phyloP scores from a whole-genome alignment of 2,888 invertebrate species.

The Apantesis nais region DNA sequence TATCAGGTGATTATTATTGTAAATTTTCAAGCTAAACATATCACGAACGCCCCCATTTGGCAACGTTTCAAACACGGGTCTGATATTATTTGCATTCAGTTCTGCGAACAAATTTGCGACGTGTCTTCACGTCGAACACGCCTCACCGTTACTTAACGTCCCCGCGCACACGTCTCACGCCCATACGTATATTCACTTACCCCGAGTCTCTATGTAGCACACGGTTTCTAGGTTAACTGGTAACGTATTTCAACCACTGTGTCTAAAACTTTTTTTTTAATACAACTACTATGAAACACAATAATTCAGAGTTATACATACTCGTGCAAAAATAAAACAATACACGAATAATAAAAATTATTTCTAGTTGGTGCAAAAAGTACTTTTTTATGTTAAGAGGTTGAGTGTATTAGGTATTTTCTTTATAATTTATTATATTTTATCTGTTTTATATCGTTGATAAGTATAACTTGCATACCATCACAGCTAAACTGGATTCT shows the following conservation, averaged over 20 bases:
- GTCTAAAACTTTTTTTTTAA: background rate
- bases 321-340: too few relatives aligned
- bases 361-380: too few relatives aligned
- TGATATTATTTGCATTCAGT: slow-evolving; percentile 3
- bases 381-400: too few relatives aligned
- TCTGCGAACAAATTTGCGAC: slow-evolving; percentile 11
- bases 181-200: background rate
- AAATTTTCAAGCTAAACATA: background rate
- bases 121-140: background rate
- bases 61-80: background rate
- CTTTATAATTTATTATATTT: too few relatives aligned
- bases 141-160: background rate
- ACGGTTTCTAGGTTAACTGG: background rate
- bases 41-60: background rate
- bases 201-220: background rate
- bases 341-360: too few relatives aligned
- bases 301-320: background rate
- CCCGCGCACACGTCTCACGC: background rate
- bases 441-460: too few relatives aligned
- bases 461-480: too few relatives aligned
- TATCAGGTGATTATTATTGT: background rate
- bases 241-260: background rate
- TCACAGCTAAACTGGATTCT: too few relatives aligned
- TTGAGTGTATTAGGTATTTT: too few relatives aligned
- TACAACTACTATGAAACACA: background rate